A percentile compares a stretch with the other conserved stretches of the same genome.
phyloP scores from a whole-genome alignment of 2,888 invertebrate genomes.

The Crepidodera aurea region DNA sequence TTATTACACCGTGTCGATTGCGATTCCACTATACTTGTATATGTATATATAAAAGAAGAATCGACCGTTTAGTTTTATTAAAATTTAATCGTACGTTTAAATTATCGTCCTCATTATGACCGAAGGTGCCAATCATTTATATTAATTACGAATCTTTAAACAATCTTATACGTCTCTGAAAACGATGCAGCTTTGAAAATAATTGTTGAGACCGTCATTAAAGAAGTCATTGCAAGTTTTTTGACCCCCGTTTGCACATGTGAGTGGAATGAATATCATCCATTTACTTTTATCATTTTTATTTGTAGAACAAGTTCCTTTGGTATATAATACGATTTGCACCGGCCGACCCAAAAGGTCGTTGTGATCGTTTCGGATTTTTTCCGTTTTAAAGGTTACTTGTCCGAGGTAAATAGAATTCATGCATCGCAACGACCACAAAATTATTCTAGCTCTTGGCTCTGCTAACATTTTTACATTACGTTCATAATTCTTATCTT shows the following conservation, averaged over 20 bases:
- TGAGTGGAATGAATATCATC: slow-evolving; percentile 32
- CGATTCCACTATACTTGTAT: too few species aligned
- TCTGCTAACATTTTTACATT: neutral
- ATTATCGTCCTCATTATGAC: too few species aligned
- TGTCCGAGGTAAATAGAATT: slow-evolving; percentile 57
- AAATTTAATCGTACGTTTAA: too few species aligned
- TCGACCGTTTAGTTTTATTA: too few species aligned
- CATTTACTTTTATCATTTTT: slow-evolving; percentile 37
- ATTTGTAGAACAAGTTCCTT: slow-evolving; percentile 51
- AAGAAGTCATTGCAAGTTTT: slow-evolving; percentile 27
- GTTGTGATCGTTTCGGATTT: slow-evolving; percentile 56
- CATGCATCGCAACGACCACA: slow-evolving; percentile 47
- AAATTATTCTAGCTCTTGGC: slow-evolving; percentile 28
- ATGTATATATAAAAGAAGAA: too few species aligned
- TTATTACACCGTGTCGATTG: too few species aligned
- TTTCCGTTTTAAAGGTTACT: slow-evolving; percentile 59
- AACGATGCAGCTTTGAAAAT: neutral
- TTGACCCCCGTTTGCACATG: slow-evolving; percentile 33
- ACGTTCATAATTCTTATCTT: neutral
- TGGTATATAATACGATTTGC: slow-evolving; percentile 48
- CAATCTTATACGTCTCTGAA: too few species aligned
- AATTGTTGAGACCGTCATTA: slow-evolving; percentile 13
- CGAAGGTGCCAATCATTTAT: too few species aligned
- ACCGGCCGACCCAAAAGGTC: slow-evolving; percentile 53
- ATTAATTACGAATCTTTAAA: too few species aligned